Conservation (phyloP, 2,888 invertebrate species). For the Plebejus argus region DNA sequence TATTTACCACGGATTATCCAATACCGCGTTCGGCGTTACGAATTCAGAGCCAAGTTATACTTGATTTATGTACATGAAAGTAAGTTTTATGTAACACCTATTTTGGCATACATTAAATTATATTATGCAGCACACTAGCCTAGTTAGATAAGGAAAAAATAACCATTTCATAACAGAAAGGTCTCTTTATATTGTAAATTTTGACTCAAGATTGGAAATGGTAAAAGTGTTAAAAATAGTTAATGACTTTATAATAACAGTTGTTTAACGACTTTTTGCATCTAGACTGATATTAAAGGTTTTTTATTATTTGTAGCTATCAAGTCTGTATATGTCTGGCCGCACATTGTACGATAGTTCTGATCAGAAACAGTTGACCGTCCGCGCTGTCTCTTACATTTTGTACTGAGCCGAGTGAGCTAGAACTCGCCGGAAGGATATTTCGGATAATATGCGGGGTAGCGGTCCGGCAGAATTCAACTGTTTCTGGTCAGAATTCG, state of each 20-base stretch:
- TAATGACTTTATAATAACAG: neutral
- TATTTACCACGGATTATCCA: neutral
- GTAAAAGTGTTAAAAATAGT: neutral
- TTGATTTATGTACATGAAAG: neutral
- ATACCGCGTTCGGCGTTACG: neutral
- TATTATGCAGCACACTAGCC: conserved; percentile 25
- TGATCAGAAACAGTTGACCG: too few relatives aligned
- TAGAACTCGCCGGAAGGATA: too few relatives aligned
- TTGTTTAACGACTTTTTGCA: neutral
- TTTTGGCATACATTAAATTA: neutral
- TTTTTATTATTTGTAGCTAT: too few relatives aligned
- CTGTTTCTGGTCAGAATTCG: too few relatives aligned
- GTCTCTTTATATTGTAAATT: neutral
- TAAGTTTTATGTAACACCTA: conserved; percentile 7
- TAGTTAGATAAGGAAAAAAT: neutral
- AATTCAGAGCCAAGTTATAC: neutral
- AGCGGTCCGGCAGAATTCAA: too few relatives aligned
- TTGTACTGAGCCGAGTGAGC: too few relatives aligned
- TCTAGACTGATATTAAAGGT: neutral
- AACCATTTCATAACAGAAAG: neutral
- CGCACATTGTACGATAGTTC: too few relatives aligned
- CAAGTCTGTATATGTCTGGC: too few relatives aligned
- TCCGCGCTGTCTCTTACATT: too few relatives aligned
- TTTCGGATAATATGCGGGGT: too few relatives aligned
- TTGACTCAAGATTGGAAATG: neutral